These are phyloP conservation scores for Grallaria varia DNA, from an alignment of 2,113 vertebrate species.

Conservation along the genomic window DNA sequence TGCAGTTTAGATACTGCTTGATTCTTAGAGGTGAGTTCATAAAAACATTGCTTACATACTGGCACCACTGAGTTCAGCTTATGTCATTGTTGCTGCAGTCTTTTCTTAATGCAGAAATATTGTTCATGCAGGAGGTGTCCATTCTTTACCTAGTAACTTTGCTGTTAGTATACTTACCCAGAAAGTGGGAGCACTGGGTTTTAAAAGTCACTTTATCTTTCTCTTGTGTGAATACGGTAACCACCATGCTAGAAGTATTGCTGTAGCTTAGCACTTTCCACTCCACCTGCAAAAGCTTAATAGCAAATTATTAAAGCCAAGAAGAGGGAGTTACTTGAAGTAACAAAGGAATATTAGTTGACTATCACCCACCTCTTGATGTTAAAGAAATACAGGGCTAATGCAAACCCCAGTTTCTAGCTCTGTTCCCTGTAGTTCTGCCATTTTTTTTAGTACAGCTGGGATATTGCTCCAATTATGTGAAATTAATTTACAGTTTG, in stretches of 20 bases:
- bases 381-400: not conserved
- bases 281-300: not conserved
- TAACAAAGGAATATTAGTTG: not conserved
- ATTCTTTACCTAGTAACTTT: not conserved
- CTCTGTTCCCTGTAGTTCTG: not conserved
- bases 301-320: not conserved
- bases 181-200: not conserved
- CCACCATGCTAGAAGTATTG: not conserved
- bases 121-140: not conserved
- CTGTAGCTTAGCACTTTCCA: not conserved
- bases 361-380: not conserved
- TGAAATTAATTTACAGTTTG: not conserved
- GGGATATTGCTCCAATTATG: not conserved
- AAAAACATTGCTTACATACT: not conserved
- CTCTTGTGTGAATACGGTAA: not conserved
- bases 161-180: not conserved
- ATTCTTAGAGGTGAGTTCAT: not conserved
- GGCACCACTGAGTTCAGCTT: not conserved
- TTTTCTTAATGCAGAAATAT: not conserved
- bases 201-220: not conserved
- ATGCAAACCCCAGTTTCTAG: not conserved
- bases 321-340: not conserved
- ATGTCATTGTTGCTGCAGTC: not conserved
- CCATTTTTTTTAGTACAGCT: not conserved
- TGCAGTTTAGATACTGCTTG: not conserved